Conservation (phyloP, 2,113 vertebrate genomes). For the Gobiocypris rarus region DNA sequence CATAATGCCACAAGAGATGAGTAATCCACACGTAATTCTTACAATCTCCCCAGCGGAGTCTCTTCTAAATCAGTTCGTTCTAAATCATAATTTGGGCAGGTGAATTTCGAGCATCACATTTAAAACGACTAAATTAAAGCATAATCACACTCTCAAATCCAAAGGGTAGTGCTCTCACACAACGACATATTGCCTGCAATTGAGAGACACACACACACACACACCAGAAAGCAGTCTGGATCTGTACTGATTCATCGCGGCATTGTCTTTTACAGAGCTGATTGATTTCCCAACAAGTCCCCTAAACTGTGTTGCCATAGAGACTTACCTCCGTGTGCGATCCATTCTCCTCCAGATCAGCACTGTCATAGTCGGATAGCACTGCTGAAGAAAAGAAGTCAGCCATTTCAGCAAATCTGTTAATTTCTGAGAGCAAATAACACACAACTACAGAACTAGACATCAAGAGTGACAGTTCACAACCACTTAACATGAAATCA, state of each 20-base stretch:
- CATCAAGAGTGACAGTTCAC: neutral
- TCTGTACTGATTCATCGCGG: neutral
- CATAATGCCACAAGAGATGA: conserved; percentile 2
- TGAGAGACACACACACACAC: neutral
- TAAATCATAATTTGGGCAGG: neutral
- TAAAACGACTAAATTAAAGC: neutral
- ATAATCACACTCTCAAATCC: neutral
- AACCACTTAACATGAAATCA: neutral
- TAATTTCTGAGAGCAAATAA: neutral
- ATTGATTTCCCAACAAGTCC: conserved; percentile 33
- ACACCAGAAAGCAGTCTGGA: neutral
- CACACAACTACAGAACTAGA: neutral
- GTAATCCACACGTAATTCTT: neutral
- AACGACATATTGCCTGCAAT: neutral
- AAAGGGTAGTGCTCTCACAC: neutral
- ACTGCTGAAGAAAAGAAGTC: conserved; percentile 78
- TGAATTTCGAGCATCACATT: neutral
- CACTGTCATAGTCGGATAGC: conserved; percentile 95
- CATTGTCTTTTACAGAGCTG: neutral
- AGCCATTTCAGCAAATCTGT: conserved; percentile 4
- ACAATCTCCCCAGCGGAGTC: neutral
- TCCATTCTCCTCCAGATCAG: conserved; percentile 81
- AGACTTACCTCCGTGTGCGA: conserved; percentile 87
- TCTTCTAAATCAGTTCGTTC: neutral
- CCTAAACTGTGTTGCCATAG: conserved; percentile 39